A percentile compares a stretch with the other conserved stretches of the same genome.
Evolutionary conservation across 1,140 invertebrate genomes (phyloP).

Genomic region (Physella acuta): DNA sequence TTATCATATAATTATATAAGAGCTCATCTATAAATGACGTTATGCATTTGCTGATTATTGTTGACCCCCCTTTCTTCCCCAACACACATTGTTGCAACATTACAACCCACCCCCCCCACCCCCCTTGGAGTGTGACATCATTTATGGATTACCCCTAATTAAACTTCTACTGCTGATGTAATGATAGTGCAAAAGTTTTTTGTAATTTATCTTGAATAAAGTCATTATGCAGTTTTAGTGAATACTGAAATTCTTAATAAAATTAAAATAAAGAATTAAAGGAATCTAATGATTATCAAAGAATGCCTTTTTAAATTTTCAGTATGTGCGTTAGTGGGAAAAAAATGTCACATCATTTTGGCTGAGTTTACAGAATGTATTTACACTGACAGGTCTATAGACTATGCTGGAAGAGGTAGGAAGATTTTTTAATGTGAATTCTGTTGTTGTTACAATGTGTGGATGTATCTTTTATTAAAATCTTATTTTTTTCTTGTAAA

Average conservation of each 20-base stretch:
- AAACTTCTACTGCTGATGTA: background rate
- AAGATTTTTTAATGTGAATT: no score
- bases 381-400: slow-evolving; percentile 26
- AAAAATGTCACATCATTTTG: slow-evolving; percentile 31
- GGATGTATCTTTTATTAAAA: no score
- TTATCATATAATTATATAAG: no score
- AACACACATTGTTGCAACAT: no score
- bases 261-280: background rate
- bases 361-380: slow-evolving; percentile 35
- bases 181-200: background rate
- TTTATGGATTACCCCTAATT: background rate
- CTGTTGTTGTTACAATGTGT: no score
- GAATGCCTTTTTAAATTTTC: background rate
- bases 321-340: slow-evolving; percentile 31
- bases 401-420: slow-evolving; percentile 33
- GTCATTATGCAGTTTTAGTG: background rate
- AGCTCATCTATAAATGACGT: no score
- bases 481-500: no score
- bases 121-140: no score
- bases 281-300: background rate
- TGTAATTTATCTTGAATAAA: background rate
- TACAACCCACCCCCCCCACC: no score
- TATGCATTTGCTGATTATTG: no score
- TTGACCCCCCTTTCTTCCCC: no score
- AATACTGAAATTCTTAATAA: background rate